A percentile compares a stretch with the other conserved stretches of the same genome.
Conservation (phyloP, 2,113 vertebrate species). For the Dinomys branickii region DNA sequence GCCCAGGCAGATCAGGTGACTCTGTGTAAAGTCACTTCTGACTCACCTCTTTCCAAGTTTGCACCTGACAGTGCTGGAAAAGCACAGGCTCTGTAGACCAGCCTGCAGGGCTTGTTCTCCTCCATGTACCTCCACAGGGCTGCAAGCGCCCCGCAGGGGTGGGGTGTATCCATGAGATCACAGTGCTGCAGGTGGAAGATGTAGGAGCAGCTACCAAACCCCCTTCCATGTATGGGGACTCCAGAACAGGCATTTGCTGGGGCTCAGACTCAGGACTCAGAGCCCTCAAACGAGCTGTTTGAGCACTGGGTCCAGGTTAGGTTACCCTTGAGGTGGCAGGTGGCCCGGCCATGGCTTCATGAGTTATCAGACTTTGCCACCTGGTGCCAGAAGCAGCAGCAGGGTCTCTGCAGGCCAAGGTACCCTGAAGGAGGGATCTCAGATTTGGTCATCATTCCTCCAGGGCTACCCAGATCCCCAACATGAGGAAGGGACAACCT, state of each 20-base stretch:
- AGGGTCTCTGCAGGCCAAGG: accelerated
- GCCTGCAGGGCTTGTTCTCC: not conserved
- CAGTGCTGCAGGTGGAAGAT: accelerated
- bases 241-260: not conserved
- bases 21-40: not conserved
- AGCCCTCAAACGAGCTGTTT: accelerated
- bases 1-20: not conserved
- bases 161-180: accelerated
- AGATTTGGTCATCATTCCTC: accelerated
- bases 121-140: not conserved
- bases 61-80: not conserved
- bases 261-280: too few species aligned
- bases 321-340: accelerated
- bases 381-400: accelerated
- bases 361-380: accelerated
- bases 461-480: too few species aligned
- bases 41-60: not conserved
- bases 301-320: accelerated
- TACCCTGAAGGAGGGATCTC: accelerated
- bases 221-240: not conserved
- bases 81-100: not conserved
- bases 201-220: accelerated
- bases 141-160: not conserved
- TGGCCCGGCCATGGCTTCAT: accelerated
- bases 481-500: accelerated